These are phyloP conservation scores for Norana najaformis DNA, from an alignment of 2,888 invertebrate genomes.

Conservation along the genomic window DNA sequence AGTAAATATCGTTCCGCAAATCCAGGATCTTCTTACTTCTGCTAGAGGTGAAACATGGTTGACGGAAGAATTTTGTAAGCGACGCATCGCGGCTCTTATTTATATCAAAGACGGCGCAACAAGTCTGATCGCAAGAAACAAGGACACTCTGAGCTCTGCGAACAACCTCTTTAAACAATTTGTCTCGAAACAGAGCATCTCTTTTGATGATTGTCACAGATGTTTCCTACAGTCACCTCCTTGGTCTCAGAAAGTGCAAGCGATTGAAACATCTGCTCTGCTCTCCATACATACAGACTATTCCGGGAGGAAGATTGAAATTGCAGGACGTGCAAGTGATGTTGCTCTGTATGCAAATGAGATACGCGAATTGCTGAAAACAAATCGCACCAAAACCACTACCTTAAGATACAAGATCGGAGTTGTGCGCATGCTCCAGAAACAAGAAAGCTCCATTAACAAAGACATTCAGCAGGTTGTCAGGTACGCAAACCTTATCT, in stretches of 20 bases:
- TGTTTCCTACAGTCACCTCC: background rate
- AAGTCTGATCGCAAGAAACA: background rate
- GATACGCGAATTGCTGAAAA: background rate
- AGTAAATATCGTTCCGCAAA: background rate
- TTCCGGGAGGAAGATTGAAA: background rate
- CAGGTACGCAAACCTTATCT: background rate
- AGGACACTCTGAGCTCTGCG: background rate
- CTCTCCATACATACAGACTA: background rate
- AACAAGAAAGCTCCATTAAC: background rate
- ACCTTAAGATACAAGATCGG: background rate
- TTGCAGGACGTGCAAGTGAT: background rate
- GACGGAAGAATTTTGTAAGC: background rate
- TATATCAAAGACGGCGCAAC: background rate
- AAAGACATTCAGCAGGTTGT: background rate
- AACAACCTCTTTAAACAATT: background rate
- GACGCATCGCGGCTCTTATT: background rate
- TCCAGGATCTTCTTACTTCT: background rate
- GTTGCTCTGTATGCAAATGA: background rate
- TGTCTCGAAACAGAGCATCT: background rate
- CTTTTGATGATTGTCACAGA: background rate
- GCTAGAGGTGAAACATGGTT: background rate
- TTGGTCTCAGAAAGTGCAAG: constrained; percentile 10
- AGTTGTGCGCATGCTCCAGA: background rate
- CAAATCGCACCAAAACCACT: background rate
- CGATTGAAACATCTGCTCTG: background rate